Evolutionary conservation across 2,113 vertebrate species (phyloP), one percentile per base, ranked within the genome.

Genomic region (Lepisosteus oculatus): DNA sequence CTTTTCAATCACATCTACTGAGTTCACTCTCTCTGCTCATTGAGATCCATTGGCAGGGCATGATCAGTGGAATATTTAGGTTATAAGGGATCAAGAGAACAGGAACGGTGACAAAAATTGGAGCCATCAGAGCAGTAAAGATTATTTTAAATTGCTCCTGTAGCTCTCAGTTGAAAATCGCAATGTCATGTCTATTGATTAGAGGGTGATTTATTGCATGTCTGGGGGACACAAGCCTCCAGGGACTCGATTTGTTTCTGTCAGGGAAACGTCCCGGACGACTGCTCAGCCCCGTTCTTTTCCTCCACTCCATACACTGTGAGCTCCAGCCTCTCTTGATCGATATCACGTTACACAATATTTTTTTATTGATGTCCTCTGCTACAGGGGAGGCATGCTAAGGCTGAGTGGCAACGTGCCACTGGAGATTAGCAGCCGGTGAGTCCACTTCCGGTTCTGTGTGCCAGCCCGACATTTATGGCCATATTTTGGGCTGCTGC

Each of bases 141-240:
- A 57, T 15, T 44, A 76, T 72, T 63, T 73, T 43, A 17, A 69
- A 78, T 62, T 70, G 67, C 57, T 67, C 54, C 43, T 3, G 55
- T 69, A 56, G 29, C 56, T 67, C 70, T 76, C 71, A 68, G 43
- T 45, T 80, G 64, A 78, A 77, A 73, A 76, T 74, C 71, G 41
- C 55, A 51, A 4, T 75, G 76, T 73, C 79, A 69, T 80, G 82
- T 83, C 77, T 79, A 87, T 85, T 0, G 77, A 90, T 85, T 69
- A 14, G 15, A 15, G 2, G 8, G 42, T 83, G 88, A 87, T 84
- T 73, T 81, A 83, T 80, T 72, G 59, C 70, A 15, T 69, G 73
- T 67, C 45, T 65, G 9, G 42, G 3, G 29, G 76, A 65, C 45
- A 29, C 29, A 29, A 29, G 75, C 66, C 77, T 67, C 78, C n/a